Evolutionary conservation across 2,888 invertebrate species (phyloP).

Genomic region (Sturmia bella): DNA sequence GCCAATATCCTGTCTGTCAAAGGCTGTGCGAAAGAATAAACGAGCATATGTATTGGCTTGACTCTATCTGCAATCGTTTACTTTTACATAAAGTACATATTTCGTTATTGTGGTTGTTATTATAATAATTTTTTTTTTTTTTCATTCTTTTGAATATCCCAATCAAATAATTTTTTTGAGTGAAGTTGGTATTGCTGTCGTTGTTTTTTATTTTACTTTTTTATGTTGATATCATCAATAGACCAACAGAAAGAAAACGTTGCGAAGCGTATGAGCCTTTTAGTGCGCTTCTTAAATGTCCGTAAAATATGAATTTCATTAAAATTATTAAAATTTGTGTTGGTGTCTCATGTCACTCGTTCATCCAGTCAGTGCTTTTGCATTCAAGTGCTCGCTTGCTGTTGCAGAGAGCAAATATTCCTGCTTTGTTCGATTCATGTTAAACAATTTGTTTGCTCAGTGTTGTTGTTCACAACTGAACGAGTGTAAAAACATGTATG

Average conservation of each 20-base stretch:
- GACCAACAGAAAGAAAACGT: constrained; percentile 7
- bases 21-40: constrained; percentile 3
- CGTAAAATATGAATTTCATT: constrained; percentile 62
- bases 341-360: constrained; percentile 23
- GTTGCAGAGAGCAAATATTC: background rate
- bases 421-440: constrained; percentile 48
- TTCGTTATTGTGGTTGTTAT: constrained; percentile 1
- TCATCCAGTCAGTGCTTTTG: background rate
- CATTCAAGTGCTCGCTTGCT: background rate
- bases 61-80: background rate
- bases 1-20: constrained; percentile 53
- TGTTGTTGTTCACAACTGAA: constrained; percentile 40
- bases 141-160: constrained; percentile 39
- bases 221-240: constrained; percentile 51
- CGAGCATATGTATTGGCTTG: background rate
- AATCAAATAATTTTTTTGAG: constrained; percentile 16
- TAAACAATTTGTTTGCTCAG: constrained; percentile 40
- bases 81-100: background rate
- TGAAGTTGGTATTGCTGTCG: background rate
- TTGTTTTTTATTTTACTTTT: background rate
- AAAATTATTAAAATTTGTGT: constrained; percentile 36
- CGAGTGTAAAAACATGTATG: constrained; percentile 55
- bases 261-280: background rate
- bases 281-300: constrained; percentile 28
- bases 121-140: background rate